phyloP scores from a whole-genome alignment of 2,113 vertebrate genomes.

The Phylloscopus trochiloides region DNA sequence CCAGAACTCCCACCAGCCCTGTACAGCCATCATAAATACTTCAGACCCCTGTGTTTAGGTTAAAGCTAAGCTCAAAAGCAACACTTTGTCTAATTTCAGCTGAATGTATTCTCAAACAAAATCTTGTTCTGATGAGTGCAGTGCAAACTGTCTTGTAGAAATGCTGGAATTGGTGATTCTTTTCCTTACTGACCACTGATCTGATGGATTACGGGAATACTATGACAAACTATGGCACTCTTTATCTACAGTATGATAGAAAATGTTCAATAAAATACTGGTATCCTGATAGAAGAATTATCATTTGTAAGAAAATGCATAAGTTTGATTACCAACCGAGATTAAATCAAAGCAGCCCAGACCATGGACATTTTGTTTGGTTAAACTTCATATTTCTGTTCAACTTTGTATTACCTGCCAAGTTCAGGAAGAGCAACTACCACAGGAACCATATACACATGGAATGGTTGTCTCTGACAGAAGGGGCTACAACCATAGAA shows the following conservation, averaged over 20 bases:
- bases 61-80: neutral
- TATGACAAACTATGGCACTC: neutral
- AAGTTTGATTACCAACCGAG: neutral
- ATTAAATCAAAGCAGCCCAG: neutral
- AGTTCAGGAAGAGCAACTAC: neutral
- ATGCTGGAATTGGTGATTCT: neutral
- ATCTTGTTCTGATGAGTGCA: neutral
- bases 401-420: neutral
- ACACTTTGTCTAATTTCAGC: neutral
- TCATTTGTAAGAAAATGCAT: neutral
- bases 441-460: neutral
- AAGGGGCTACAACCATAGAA: neutral
- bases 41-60: neutral
- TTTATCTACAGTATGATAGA: neutral
- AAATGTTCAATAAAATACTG: neutral
- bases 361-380: neutral
- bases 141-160: neutral
- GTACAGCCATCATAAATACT: neutral
- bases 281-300: neutral
- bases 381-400: neutral
- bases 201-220: neutral
- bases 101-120: neutral
- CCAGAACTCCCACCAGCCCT: neutral
- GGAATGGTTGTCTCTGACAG: neutral
- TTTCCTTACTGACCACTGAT: neutral